Conservation (phyloP, 1,140 invertebrate genomes). For the Neotoxoptera formosana region DNA sequence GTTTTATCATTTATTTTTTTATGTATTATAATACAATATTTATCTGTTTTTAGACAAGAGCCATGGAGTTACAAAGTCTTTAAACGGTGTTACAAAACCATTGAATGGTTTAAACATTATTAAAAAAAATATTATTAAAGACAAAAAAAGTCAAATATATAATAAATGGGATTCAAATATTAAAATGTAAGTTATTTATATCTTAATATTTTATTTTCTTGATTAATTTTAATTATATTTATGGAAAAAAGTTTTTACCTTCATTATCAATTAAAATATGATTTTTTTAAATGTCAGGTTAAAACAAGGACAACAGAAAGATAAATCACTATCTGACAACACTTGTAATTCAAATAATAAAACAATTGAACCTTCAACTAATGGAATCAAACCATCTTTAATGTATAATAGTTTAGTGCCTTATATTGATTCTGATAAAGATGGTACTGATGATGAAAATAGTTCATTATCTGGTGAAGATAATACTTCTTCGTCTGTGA, state of each 20-base stretch:
- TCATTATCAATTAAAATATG: not conserved
- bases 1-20: not conserved
- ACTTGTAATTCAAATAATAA: not conserved
- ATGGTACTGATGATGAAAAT: conserved; percentile 48
- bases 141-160: conserved; percentile 34
- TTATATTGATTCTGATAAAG: conserved; percentile 57
- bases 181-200: conserved; percentile 2
- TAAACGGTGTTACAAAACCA: conserved; percentile 34
- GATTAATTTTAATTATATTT: not conserved
- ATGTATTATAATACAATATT: not conserved
- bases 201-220: not conserved
- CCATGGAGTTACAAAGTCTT: conserved; percentile 29
- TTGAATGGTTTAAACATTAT: conserved; percentile 41
- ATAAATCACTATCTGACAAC: not conserved
- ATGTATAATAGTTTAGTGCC: conserved; percentile 52
- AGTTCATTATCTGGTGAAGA: conserved; percentile 52
- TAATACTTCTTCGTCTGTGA: not conserved
- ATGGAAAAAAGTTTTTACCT: not conserved
- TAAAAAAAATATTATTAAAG: conserved; percentile 39
- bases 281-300: not conserved
- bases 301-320: conserved; percentile 45
- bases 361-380: conserved; percentile 8
- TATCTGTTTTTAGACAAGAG: conserved; percentile 22
- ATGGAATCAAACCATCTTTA: not conserved
- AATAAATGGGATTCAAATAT: conserved; percentile 52